phyloP scores from a whole-genome alignment of 1,140 invertebrate species.

The Aphelenchoides fujianensis region DNA sequence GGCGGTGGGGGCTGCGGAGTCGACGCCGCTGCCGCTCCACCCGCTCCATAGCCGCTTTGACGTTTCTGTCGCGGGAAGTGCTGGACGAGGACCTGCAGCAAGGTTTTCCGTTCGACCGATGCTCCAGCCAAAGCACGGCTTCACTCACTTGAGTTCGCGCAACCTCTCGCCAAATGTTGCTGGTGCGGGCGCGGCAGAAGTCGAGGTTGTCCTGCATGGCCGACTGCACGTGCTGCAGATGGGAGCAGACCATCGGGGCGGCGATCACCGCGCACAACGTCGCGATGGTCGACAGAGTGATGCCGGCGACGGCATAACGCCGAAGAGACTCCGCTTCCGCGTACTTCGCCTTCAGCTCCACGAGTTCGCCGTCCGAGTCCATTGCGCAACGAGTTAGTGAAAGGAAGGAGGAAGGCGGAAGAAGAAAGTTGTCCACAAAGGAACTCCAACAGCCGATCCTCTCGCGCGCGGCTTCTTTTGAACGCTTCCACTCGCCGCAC shows the following conservation, averaged over 20 bases:
- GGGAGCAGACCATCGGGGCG: not conserved
- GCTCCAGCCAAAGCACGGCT: not conserved
- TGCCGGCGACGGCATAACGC: not conserved
- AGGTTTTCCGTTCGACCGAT: too few relatives aligned
- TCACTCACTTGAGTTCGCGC: slow-evolving; percentile 5
- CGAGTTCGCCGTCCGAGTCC: not conserved
- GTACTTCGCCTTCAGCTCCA: not conserved
- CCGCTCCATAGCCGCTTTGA: not conserved
- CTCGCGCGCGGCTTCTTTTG: not conserved
- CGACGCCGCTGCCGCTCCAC: not conserved
- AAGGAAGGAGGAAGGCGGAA: too few relatives aligned
- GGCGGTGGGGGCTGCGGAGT: not conserved
- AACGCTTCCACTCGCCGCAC: too few relatives aligned
- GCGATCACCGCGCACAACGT: not conserved
- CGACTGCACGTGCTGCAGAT: slow-evolving; percentile 19
- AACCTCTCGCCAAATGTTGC: slow-evolving; percentile 16
- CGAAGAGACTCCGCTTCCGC: not conserved
- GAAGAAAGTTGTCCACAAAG: too few relatives aligned
- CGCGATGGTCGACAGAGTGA: slow-evolving; percentile 6
- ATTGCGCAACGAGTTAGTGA: too few relatives aligned
- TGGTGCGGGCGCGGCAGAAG: not conserved
- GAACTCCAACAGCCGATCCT: not conserved
- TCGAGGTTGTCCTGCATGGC: slow-evolving; percentile 7
- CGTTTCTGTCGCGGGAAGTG: not conserved
- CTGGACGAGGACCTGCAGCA: not conserved